Evolutionary conservation across 1,140 invertebrate genomes (phyloP).

Genomic region (Brachionus rubens): DNA sequence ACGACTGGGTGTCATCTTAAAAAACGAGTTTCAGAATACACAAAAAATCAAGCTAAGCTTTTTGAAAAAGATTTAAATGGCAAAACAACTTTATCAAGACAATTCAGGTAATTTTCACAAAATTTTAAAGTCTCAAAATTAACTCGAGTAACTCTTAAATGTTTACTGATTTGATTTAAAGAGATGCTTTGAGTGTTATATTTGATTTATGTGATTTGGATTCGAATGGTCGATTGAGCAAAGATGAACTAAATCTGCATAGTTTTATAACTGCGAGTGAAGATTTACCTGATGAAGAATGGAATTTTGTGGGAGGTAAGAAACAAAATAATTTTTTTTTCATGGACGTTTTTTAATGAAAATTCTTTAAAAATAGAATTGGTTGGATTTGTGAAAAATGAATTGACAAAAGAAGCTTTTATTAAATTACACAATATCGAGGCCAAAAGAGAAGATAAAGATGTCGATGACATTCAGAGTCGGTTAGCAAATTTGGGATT

Average conservation of each 20-base stretch:
- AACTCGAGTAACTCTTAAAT: no score
- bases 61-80: slow-evolving; percentile 32
- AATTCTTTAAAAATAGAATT: not conserved
- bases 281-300: not conserved
- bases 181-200: slow-evolving; percentile 25
- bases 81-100: not conserved
- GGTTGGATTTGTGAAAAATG: slow-evolving; percentile 36
- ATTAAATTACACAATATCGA: slow-evolving; percentile 9
- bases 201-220: slow-evolving; percentile 45
- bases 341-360: no score
- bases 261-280: slow-evolving; percentile 12
- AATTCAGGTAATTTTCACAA: slow-evolving; percentile 29
- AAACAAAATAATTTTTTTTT: not conserved
- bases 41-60: not conserved
- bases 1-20: slow-evolving; percentile 32
- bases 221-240: slow-evolving; percentile 36
- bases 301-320: slow-evolving; percentile 4
- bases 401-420: slow-evolving; percentile 20
- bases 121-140: no score
- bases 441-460: not conserved
- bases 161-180: no score
- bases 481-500: slow-evolving; percentile 26
- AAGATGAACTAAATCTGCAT: slow-evolving; percentile 37
- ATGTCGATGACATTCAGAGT: not conserved
- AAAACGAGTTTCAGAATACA: not conserved